phyloP scores from a whole-genome alignment of 2,888 invertebrate species.

The Limnephilus lunatus region DNA sequence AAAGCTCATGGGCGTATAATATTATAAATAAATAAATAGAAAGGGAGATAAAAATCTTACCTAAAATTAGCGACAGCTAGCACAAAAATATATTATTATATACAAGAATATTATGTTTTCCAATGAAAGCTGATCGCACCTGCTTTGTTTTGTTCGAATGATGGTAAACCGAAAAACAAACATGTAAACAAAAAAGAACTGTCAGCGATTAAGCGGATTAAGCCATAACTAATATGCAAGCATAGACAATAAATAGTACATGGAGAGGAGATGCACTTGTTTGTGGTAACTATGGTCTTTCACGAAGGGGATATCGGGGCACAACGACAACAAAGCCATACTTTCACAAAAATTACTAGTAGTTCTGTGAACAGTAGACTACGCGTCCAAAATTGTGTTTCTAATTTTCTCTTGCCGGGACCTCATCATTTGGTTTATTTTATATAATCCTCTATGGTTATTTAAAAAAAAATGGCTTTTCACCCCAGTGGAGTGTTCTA shows the following conservation, averaged over 20 bases:
- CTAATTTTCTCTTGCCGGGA: no score
- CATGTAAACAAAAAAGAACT: not conserved
- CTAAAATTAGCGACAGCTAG: not conserved
- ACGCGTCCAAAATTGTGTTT: no score
- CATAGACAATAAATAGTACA: not conserved
- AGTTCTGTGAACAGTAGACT: no score
- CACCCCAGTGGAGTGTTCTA: no score
- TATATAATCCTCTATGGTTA: no score
- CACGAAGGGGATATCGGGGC: not conserved
- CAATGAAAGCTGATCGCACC: not conserved
- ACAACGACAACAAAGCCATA: not conserved
- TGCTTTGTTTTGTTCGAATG: not conserved
- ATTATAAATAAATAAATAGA: not conserved
- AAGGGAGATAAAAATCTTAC: not conserved
- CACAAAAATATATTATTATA: not conserved
- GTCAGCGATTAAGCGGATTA: not conserved
- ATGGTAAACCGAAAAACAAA: not conserved
- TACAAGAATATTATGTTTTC: not conserved
- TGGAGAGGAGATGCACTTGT: not conserved
- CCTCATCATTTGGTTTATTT: no score
- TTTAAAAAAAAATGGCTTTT: no score
- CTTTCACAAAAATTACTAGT: not conserved
- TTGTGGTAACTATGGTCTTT: not conserved
- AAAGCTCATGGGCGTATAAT: no score
- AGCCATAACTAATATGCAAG: no score